A percentile compares a stretch with the other conserved stretches of the same genome.
These are phyloP conservation scores for Nasonia longicornis DNA, from an alignment of 1,140 invertebrate species.

Conservation along the genomic window DNA sequence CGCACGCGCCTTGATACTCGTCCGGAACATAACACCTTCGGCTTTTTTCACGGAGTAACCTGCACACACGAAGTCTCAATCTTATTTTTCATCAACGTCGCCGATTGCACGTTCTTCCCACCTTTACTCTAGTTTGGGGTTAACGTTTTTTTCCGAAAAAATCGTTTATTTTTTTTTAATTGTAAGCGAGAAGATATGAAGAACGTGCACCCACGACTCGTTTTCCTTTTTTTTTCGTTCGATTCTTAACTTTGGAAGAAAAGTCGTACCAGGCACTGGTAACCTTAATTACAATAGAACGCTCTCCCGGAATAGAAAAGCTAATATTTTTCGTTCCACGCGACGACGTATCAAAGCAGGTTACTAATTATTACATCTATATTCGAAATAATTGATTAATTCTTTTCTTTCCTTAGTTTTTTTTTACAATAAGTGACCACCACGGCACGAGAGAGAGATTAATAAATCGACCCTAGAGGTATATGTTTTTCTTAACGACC, in stretches of 20 bases:
- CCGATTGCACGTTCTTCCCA: constrained; percentile 33
- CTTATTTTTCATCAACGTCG: constrained; percentile 4
- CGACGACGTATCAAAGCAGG: constrained; percentile 49
- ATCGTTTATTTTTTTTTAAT: constrained; percentile 34
- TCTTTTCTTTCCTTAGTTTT: constrained; percentile 25
- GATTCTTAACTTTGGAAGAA: constrained; percentile 39
- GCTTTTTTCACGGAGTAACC: constrained; percentile 44
- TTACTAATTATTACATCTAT: constrained; percentile 47
- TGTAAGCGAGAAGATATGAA: constrained; percentile 44
- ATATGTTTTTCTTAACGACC: constrained; percentile 23
- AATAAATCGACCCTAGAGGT: constrained; percentile 35
- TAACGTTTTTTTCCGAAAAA: constrained; percentile 26
- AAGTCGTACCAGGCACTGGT: constrained; percentile 48
- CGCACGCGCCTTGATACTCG: constrained; percentile 47
- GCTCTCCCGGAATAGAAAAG: constrained; percentile 46
- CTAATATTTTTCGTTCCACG: constrained; percentile 40
- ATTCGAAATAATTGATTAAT: constrained; percentile 45
- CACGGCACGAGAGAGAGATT: constrained; percentile 43
- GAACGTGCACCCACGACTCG: constrained; percentile 30
- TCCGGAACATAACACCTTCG: constrained; percentile 48
- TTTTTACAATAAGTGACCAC: constrained; percentile 39
- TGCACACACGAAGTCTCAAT: constrained; percentile 42
- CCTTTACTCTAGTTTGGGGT: constrained; percentile 46
- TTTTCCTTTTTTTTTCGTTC: constrained; percentile 28
- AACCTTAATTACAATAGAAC: constrained; percentile 44